A percentile compares a stretch with the other conserved stretches of the same genome.
Conservation (phyloP, 2,888 invertebrate genomes). For the Schrankia costaestrigalis region DNA sequence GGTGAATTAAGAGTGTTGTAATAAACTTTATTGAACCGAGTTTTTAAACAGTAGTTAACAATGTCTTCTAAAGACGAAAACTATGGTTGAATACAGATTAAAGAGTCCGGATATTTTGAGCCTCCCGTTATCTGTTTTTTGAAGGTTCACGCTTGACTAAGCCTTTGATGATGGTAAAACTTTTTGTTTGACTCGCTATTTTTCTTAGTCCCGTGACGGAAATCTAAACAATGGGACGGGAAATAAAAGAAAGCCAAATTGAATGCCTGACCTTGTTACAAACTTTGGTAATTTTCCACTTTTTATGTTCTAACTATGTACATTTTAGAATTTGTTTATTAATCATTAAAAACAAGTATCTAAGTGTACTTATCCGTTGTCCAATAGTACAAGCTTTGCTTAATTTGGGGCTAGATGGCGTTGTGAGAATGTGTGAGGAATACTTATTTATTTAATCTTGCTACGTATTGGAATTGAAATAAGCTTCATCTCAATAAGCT, state of each 20-base stretch:
- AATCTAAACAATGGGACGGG: conserved; percentile 56
- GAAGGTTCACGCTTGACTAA: conserved; percentile 51
- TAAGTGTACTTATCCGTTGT: no score
- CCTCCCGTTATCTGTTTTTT: conserved; percentile 43
- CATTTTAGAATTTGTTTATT: no score
- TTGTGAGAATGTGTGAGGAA: no score
- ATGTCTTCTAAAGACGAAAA: conserved; percentile 15
- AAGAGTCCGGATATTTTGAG: conserved; percentile 41
- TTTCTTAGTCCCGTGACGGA: conserved; percentile 53
- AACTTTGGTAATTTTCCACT: conserved; percentile 41
- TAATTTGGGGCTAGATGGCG: no score
- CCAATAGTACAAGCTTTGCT: no score
- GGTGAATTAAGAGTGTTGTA: no score
- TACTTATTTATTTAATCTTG: no score
- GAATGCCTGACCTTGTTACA: conserved; percentile 48
- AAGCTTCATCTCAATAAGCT: no score
- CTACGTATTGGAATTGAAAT: no score
- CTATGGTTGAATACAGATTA: conserved; percentile 23
- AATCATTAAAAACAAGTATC: no score
- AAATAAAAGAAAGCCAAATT: conserved; percentile 58
- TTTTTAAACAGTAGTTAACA: no score
- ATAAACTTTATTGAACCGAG: no score
- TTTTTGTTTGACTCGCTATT: conserved; percentile 50
- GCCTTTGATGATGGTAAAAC: conserved; percentile 47
- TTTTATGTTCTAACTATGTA: conserved; percentile 29